Evolutionary conservation across 2,113 vertebrate species (phyloP), one percentile per base, ranked within the genome.

Genomic region (Melanerpes formicivorus): DNA sequence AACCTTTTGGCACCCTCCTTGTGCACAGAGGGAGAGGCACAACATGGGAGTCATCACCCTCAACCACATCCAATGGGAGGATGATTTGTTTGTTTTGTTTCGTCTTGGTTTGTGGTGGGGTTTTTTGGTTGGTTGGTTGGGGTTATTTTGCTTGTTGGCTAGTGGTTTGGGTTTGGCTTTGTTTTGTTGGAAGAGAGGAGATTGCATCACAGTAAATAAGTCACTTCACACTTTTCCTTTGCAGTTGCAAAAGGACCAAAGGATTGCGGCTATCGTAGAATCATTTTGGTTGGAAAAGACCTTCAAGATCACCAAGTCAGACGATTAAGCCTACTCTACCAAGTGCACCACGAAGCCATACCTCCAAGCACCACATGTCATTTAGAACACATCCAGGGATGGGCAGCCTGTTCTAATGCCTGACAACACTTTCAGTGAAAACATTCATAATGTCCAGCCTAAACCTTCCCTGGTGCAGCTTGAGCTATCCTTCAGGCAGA

Each of bases 131-230:
- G 40, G 10, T 40, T 40, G 40, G 10, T 40, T 40, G 40, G 40
- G 40, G 40, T 63, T 9, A 13, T 64, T 88, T 81, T n/a, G 13
- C 14, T 80, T 40, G 26, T 6, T 55, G 17, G 4, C 34, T 26
- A 5, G 26, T 3, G 58, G 46, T 69, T 73, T 34, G 17, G 18
- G 50, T 25, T 34, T 69, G 32, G 23, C 6, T n/a, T 66, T 44
- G 5, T 10, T 23, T 66, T 32, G 4, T 59, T 10, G 48, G 65
- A 55, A 17, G 19, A 29, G 11, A 78, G n/a, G 15, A 58, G 18
- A 18, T 42, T 34, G 11, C 0, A 1, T 2, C 18, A 29, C 0
- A 8, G 9, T 44, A 32, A 58, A 40, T 26, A 48, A 74, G 11
- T 21, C 73, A 34, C 30, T 34, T 21, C 19, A 52, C 19, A 6